Evolutionary conservation across 1,140 invertebrate species (phyloP), one percentile per base, ranked within the genome.

Genomic region (Drosophila tsacasi): DNA sequence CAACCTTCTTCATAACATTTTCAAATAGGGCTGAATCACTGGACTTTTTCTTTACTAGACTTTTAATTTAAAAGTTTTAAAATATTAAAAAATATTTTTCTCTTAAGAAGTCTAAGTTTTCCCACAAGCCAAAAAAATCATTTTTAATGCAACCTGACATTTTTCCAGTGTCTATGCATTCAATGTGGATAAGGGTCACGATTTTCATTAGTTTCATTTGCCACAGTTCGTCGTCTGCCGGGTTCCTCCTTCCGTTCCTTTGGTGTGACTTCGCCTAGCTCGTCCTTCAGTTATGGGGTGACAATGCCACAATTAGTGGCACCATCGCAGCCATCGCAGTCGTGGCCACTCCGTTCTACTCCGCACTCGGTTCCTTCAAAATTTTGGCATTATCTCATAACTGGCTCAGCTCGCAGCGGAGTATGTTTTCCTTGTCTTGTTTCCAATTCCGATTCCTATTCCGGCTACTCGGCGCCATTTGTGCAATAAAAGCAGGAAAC

Each of bases 171-270:
- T 32, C 25, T 5, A 6, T 1, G 66, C 67, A 57, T 75, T 46
- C 60, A 40, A 46, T 72, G 72, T 72, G 78, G 69, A n/a, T 23
- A 25, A 57, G 82, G 81, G 86, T 92, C 91, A 92, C 91, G 91
- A 92, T 91, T 92, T 91, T 92, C 91, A 92, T 92, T 92, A 92
- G 86, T 91, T 85, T 75, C 71, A 81, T 78, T 87, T 79, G 66
- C 61, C 49, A 46, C 62, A 83, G 61, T 75, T 79, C 37, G 57
- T 72, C 64, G 63, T 72, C 55, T 57, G 44, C 42, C 57, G 17
- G 27, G 12, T n/a, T 61, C 39, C 25, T 49, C 55, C 23, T 63
- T 40, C 30, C 23, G 9, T 10, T 39, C 17, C 35, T 27, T 32
- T 37, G 30, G 21, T 12, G 9, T 39, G 32, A n/a, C 35, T 27